Evolutionary conservation across 2,888 invertebrate species (phyloP).

Genomic region (Trichopria drosophilae): DNA sequence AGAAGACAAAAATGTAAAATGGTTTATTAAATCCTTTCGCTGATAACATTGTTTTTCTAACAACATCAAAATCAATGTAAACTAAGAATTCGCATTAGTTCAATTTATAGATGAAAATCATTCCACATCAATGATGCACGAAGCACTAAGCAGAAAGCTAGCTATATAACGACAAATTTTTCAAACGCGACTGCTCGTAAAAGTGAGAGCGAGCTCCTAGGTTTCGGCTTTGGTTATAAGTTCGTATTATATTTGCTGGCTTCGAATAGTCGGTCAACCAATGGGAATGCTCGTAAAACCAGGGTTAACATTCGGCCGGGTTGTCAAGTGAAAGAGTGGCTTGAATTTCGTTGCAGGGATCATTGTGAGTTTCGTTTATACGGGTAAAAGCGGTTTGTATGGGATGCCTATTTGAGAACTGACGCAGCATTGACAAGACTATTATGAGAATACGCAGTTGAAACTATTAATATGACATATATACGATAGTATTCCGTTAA

Average conservation of each 20-base stretch:
- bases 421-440: conserved; percentile 23
- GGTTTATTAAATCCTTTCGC: too few species aligned
- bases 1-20: too few species aligned
- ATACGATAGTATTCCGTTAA: too few species aligned
- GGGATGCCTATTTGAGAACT: conserved; percentile 1
- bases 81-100: too few species aligned
- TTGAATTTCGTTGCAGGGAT: conserved; percentile 51
- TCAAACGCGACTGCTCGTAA: conserved; percentile 56
- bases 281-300: conserved; percentile 55
- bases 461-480: too few species aligned
- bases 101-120: too few species aligned
- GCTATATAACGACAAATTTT: conserved; percentile 57
- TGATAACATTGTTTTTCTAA: too few species aligned
- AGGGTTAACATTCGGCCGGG: conserved; percentile 57
- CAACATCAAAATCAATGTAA: too few species aligned
- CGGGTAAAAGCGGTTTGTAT: conserved; percentile 5
- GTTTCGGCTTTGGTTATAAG: conserved; percentile 56
- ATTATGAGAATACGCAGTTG: too few species aligned
- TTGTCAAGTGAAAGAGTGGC: conserved; percentile 56
- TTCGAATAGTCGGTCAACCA: conserved; percentile 50
- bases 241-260: conserved; percentile 57
- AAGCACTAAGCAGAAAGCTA: conserved; percentile 51
- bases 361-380: conserved; percentile 44
- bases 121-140: conserved; percentile 40
- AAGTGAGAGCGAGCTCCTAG: conserved; percentile 50